Base-by-base conservation (phyloP, 2,888 invertebrate species). In the Euclidia mi region DNA sequence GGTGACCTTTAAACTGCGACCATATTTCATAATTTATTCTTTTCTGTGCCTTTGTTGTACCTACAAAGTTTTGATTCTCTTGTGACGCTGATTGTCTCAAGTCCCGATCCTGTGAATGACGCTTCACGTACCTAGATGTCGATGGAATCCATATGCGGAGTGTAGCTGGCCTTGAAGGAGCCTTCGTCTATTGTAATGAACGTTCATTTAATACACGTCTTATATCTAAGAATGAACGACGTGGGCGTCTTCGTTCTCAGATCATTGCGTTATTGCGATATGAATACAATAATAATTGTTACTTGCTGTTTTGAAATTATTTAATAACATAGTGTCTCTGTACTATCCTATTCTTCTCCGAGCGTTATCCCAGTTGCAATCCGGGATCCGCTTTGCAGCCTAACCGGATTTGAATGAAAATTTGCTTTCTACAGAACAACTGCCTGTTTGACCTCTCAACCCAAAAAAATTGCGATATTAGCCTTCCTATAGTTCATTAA, bases 101-200 rank as follows among this genome's bases (percentile, higher is more conserved):
- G 66, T 65, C 64, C 64, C 41, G 52, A 44, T 61, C 62, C 58
- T 56, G 34, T 18, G 44, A 52, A 20, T 59, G 65, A 57, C 64
- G 66, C 66, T 51, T 57, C 52, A 59, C 56, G 88, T 89, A 87
- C 34, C 32, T 20, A 32, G 40, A 87, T 70, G 82, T 73, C 80
- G 73, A 58, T 61, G 65, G 45, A 38, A 18, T 81, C 90, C 91
- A 81, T 88, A 81, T 82, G 68, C 61, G 82, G 88, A 77, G 77
- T 73, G 78, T 76, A 46, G 78, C 61, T 67, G 72, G 72, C 92
- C 91, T 92, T 91, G 87, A 63, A 49, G 48, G 44, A 62, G 58
- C 65, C 64, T 71, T 67, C 58, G 41, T 37, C 58, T 52, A 64
- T 48, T 64, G 67, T 50, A 71, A 56, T 63, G 62, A 67, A 55